phyloP scores from a whole-genome alignment of 2,113 vertebrate species.

The Zosterops pallidus region DNA sequence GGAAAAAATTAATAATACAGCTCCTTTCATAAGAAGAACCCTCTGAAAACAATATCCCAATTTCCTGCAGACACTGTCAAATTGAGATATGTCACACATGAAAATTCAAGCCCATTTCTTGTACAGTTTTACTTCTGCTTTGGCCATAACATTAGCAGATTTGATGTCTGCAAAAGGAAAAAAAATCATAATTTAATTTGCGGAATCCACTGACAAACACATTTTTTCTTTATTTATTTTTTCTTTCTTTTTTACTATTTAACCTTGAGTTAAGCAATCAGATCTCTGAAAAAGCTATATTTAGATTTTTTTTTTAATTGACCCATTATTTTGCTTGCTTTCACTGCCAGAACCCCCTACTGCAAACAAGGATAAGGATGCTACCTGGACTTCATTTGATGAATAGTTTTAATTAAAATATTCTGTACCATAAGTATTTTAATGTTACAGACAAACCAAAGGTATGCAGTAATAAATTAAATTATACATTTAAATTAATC shows the following conservation, averaged over 20 bases:
- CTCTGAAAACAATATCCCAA: conserved; percentile 5
- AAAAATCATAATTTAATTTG: conserved; percentile 57
- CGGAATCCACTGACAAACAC: conserved; percentile 51
- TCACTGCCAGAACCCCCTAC: conserved; percentile 78
- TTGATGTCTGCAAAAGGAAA: conserved; percentile 24
- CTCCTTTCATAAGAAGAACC: background rate
- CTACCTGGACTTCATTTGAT: conserved; percentile 84
- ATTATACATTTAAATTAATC: conserved; percentile 83
- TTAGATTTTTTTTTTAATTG: conserved; percentile 81
- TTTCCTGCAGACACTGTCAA: conserved; percentile 22
- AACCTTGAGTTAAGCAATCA: conserved; percentile 56
- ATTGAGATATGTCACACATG: conserved; percentile 22
- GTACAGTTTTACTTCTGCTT: background rate
- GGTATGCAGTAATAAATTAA: conserved; percentile 83
- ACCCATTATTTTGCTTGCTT: conserved; percentile 82
- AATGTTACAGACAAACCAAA: conserved; percentile 84
- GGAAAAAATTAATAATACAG: background rate
- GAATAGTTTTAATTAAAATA: conserved; percentile 90
- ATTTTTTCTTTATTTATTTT: background rate
- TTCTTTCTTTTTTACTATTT: background rate
- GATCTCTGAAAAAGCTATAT: conserved; percentile 76
- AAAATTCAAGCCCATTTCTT: background rate
- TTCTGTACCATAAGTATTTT: conserved; percentile 86
- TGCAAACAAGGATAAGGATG: conserved; percentile 76
- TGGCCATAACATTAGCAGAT: conserved; percentile 20